Evolutionary conservation across 2,113 vertebrate species (phyloP), one percentile per base, ranked within the genome.

Genomic region (Heterotis niloticus): DNA sequence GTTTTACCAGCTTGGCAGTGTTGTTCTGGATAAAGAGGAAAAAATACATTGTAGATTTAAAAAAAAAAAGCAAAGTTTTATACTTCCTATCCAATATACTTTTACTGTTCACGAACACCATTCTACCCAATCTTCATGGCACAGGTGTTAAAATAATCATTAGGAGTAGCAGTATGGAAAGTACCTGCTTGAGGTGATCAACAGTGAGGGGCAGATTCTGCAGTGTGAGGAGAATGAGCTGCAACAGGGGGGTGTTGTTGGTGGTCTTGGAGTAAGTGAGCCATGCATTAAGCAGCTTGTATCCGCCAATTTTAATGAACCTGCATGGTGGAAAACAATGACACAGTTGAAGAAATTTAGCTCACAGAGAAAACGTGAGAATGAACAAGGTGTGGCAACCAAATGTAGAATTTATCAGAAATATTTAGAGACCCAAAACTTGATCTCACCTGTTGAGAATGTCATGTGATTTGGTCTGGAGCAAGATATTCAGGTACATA

Each of bases 1-100:
- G 96, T 84, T 98, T 98, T 82, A 98, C 96, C 87, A 98, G 85
- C 83, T 98, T 98, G 34, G 96, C 96, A 0, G 96, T 98, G 89
- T 98, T 98, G 86, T 98, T 98, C 96, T 98, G 85, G 0, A 24
- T 10, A 28, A 26, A 28, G 5, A 34, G 60, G 0, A 83, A 64
- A 62, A 17, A 44, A 44, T n/a, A 44, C 2, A 44, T 44, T 44
- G 34, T 2, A 44, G 34, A 44, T 44, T 44, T 44, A 44, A 44
- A 44, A 44, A 44, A 44, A 44, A 44, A 44, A 44, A 44, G 3
- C 34, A 44, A 7, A 44, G 7, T 44, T 44, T 44, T 44, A 44
- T 7, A 44, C 34, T 44, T 44, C 34, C 34, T 44, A 7, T 7
- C 3, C 34, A 44, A 44, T 7, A 4, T 44, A 44, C 3, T 44